A percentile compares a stretch with the other conserved stretches of the same genome.
Conservation (phyloP, 2,888 invertebrate genomes). For the Sinohyriopsis cumingii region DNA sequence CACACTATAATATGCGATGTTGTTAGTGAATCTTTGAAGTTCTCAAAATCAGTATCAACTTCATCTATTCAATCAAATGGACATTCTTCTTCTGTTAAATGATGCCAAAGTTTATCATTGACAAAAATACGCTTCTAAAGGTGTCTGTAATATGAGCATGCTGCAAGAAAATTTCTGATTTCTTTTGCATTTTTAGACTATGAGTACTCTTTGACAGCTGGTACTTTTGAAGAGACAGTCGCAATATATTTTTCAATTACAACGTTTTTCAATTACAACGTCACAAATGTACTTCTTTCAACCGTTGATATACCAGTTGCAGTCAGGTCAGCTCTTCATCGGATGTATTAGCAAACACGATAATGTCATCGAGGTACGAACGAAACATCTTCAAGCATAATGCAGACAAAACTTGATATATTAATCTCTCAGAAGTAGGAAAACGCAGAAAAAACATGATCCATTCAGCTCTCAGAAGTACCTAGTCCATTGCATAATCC, state of each 20-base stretch:
- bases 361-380: constrained; percentile 17
- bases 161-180: constrained; percentile 5
- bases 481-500: neutral
- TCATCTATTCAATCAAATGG: neutral
- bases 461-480: neutral
- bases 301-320: constrained; percentile 3
- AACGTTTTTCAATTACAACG: constrained; percentile 20
- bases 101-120: constrained; percentile 1
- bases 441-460: neutral
- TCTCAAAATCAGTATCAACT: constrained; percentile 7
- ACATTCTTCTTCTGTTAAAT: neutral
- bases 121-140: neutral
- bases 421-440: neutral
- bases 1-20: constrained; percentile 5
- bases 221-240: constrained; percentile 10
- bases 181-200: constrained; percentile 10
- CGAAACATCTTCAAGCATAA: constrained; percentile 7
- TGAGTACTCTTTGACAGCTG: constrained; percentile 12
- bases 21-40: constrained; percentile 6
- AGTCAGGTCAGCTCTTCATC: constrained; percentile 10
- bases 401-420: neutral
- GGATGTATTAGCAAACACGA: constrained; percentile 17
- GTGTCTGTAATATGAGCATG: constrained; percentile 1
- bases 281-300: constrained; percentile 10
- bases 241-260: constrained; percentile 15